Evolutionary conservation across 2,113 vertebrate genomes (phyloP), one percentile per base, ranked within the genome.

Genomic region (Henicopernis longicauda): DNA sequence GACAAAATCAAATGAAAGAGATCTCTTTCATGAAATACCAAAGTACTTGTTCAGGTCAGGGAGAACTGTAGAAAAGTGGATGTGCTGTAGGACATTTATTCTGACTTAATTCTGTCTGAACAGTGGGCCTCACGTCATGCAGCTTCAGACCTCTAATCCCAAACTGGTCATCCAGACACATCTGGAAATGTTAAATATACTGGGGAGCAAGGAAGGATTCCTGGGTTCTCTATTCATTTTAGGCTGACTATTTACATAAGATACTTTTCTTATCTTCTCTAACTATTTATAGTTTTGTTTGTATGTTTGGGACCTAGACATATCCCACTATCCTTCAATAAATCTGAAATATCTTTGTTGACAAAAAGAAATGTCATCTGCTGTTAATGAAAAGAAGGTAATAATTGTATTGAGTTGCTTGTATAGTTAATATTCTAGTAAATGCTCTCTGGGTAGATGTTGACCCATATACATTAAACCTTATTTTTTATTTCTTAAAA

Each of bases 281-380:
- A 44, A 57, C 89, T 96, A 95, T 96, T 96, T 96, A 93, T 96
- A 95, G 95, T 36, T 91, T 78, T 93, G 84, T 96, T 97, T 95
- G 91, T 82, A 38, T 87, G 91, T 72, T 96, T 82, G 70, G 85
- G 93, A 94, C 47, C 61, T 69, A 82, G 84, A 91, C 44, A 0
- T 89, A 89, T 69, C 73, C 81, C 80, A 87, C 84, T 91, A 71
- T 3, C 44, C 84, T 69, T 87, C 81, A 94, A 71, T 76, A 93
- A 82, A 91, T 67, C 87, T 91, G 77, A 93, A 93, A 79, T 93
- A 79, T 74, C 78, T 76, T 52, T 89, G 83, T 79, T 87, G 91
- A 91, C 86, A 93, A 86, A 83, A 86, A 71, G 57, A 89, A 90
- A 82, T 69, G 40, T 45, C 0, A 0, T 85, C 70, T 93, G 78